A percentile compares a stretch with the other conserved stretches of the same genome.
Evolutionary conservation across 2,797 vertebrate genomes (phyloP).

Genomic region (Silurus lanzhouensis): DNA sequence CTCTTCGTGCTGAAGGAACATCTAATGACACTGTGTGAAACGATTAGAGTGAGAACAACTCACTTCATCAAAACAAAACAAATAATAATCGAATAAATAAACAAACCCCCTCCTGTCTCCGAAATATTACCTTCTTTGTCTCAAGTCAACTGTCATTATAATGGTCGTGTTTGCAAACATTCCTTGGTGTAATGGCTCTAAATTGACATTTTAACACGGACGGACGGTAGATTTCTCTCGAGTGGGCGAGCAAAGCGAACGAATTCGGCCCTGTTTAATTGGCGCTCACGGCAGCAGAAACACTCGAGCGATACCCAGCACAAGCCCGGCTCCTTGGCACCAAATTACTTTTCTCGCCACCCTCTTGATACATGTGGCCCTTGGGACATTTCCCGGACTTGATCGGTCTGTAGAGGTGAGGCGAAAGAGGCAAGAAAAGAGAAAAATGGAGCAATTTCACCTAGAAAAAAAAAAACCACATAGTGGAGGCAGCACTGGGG

Average conservation of each 20-base stretch:
- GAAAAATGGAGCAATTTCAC: conserved; percentile 56
- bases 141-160: conserved; percentile 38
- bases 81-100: too few relatives aligned
- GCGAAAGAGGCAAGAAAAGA: not conserved
- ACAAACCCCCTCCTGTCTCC: not conserved
- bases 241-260: conserved; percentile 47
- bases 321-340: conserved; percentile 42
- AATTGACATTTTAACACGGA: conserved; percentile 47
- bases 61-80: not conserved
- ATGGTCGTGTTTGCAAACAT: conserved; percentile 54
- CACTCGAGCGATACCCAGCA: conserved; percentile 18
- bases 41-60: conserved; percentile 17
- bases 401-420: conserved; percentile 43
- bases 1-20: not conserved
- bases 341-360: conserved; percentile 54
- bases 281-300: conserved; percentile 36
- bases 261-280: conserved; percentile 60
- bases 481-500: conserved; percentile 17
- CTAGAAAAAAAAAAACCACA: conserved; percentile 40
- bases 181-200: conserved; percentile 47
- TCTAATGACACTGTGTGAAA: conserved; percentile 1
- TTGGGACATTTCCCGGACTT: conserved; percentile 48
- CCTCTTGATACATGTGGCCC: conserved; percentile 56
- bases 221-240: conserved; percentile 55
- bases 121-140: conserved; percentile 10